These are phyloP conservation scores for Sicus ferrugineus DNA, from an alignment of 2,888 invertebrate species.

Conservation along the genomic window DNA sequence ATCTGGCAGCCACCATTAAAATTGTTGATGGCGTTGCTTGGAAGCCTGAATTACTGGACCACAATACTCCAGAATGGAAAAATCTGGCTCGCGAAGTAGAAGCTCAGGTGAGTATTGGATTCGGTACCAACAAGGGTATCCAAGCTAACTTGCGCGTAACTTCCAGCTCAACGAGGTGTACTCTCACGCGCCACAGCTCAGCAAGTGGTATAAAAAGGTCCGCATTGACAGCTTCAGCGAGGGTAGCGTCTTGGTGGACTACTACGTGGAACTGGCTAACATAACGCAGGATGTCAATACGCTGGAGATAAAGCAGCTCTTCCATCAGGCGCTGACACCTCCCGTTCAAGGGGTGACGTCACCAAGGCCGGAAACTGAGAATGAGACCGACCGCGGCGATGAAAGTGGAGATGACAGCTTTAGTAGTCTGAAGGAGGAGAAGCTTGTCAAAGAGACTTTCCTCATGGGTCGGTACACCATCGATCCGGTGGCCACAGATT, in stretches of 20 bases:
- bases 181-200: constrained; percentile 75
- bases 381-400: constrained; percentile 65
- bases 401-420: constrained; percentile 37
- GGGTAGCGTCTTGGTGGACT: constrained; percentile 89
- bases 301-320: constrained; percentile 73
- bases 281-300: constrained; percentile 76
- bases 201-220: constrained; percentile 84
- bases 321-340: constrained; percentile 69
- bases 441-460: constrained; percentile 68
- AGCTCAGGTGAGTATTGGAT: constrained; percentile 70
- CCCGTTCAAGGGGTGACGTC: constrained; percentile 57
- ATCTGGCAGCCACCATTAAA: constrained; percentile 85
- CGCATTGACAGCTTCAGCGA: constrained; percentile 88
- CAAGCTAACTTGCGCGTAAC: background rate
- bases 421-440: constrained; percentile 66
- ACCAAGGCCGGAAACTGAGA: constrained; percentile 65
- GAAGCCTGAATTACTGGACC: constrained; percentile 85
- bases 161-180: constrained; percentile 83
- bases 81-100: constrained; percentile 81
- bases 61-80: constrained; percentile 88
- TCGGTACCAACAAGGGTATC: background rate
- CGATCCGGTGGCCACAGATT: constrained; percentile 87
- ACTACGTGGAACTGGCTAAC: constrained; percentile 83
- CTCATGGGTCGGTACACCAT: constrained; percentile 80
- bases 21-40: constrained; percentile 82